A percentile compares a stretch with the other conserved stretches of the same genome.
These are phyloP conservation scores for Strigamia maritima DNA, from an alignment of 2,888 invertebrate genomes.

Conservation along the genomic window DNA sequence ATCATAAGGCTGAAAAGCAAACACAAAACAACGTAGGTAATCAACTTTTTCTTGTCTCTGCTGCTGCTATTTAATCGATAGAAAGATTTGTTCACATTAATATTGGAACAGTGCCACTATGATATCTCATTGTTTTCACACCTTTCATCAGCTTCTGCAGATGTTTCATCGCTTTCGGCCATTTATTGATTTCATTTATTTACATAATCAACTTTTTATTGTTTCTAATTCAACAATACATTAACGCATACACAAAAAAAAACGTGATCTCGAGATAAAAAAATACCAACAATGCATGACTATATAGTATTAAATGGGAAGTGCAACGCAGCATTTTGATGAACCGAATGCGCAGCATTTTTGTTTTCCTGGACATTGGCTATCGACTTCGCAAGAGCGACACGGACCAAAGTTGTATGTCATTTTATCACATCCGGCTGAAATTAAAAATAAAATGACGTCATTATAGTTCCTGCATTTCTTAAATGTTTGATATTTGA, in stretches of 20 bases:
- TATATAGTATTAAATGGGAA: not conserved
- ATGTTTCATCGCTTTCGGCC: not conserved
- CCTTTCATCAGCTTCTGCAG: not conserved
- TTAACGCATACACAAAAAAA: not conserved
- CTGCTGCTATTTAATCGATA: not conserved
- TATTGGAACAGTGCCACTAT: too few species aligned
- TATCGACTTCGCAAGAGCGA: not conserved
- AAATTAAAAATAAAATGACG: not conserved
- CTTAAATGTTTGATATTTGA: not conserved
- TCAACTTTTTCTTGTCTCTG: not conserved
- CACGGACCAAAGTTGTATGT: not conserved
- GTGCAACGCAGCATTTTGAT: not conserved
- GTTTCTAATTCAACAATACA: not conserved
- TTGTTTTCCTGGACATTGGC: not conserved
- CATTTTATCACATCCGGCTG: not conserved
- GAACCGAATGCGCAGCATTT: not conserved
- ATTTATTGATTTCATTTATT: not conserved
- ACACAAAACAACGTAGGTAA: not conserved
- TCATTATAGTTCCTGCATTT: not conserved
- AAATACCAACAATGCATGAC: too few species aligned
- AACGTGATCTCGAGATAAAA: not conserved
- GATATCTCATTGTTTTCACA: too few species aligned
- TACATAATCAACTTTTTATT: not conserved
- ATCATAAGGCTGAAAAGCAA: not conserved
- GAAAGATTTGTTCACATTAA: too few species aligned